Conservation (phyloP, 1,140 invertebrate species). For the Orussus abietinus region DNA sequence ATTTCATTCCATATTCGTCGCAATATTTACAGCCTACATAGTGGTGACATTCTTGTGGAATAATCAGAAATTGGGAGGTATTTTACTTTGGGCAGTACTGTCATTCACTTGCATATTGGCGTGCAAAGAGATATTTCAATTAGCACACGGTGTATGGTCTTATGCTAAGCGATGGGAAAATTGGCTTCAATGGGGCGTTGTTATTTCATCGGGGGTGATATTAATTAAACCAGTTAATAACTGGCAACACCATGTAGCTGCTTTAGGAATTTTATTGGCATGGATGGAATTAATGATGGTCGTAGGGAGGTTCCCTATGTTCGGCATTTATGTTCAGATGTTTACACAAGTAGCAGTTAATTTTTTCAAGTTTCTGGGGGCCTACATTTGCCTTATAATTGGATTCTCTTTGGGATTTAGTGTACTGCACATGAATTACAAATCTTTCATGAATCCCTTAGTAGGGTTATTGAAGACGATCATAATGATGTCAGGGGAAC, state of each 20-base stretch:
- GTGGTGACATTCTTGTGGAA: conserved; percentile 54
- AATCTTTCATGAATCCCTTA: conserved; percentile 62
- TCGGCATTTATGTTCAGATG: conserved; percentile 83
- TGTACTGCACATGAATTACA: conserved; percentile 73
- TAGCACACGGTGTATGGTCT: conserved; percentile 62
- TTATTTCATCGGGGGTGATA: conserved; percentile 63
- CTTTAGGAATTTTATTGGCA: conserved; percentile 69
- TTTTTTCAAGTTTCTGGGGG: conserved; percentile 76
- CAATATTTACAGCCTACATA: conserved; percentile 68
- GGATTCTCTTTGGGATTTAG: conserved; percentile 76
- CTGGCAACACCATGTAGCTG: conserved; percentile 79
- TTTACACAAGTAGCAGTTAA: conserved; percentile 78
- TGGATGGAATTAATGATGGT: conserved; percentile 82
- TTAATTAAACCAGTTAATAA: conserved; percentile 29
- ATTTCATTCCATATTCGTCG: conserved; percentile 73
- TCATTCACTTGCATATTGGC: conserved; percentile 61
- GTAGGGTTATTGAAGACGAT: conserved; percentile 71
- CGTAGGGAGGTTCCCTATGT: conserved; percentile 78
- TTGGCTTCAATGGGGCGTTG: conserved; percentile 75
- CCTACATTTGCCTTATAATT: conserved; percentile 74
- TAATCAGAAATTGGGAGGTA: conserved; percentile 54
- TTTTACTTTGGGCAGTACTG: conserved; percentile 53
- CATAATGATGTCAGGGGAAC: conserved; percentile 85
- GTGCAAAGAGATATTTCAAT: conserved; percentile 71
- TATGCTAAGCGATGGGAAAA: conserved; percentile 81